Percentiles rank a stretch among this genome's conserved stretches.
These are phyloP conservation scores for Drosophila dives DNA, from an alignment of 2,888 invertebrate genomes.

Conservation along the genomic window DNA sequence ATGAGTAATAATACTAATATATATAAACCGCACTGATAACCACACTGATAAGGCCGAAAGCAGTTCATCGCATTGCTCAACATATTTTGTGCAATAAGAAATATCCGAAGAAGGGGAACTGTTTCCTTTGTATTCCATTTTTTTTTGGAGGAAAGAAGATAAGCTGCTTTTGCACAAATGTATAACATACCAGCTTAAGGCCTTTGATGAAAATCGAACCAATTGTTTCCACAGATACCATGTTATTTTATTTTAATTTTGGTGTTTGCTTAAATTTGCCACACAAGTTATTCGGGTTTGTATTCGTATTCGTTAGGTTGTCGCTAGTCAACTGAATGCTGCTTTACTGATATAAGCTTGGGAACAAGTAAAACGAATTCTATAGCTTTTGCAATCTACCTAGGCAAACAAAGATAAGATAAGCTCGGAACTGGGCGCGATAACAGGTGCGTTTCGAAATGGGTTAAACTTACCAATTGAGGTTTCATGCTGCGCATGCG, in stretches of 20 bases:
- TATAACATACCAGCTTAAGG: conserved; percentile 89
- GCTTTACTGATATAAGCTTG: conserved; percentile 40
- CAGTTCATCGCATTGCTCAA: conserved; percentile 49
- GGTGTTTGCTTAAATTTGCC: background rate
- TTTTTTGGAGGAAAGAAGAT: background rate
- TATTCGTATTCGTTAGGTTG: conserved; percentile 66
- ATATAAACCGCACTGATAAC: conserved; percentile 49
- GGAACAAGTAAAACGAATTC: conserved; percentile 43
- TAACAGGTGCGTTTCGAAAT: conserved; percentile 67
- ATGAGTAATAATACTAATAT: conserved; percentile 68
- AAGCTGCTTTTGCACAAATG: background rate
- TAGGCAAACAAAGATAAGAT: conserved; percentile 53
- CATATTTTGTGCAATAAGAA: conserved; percentile 12
- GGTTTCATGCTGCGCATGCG: conserved; percentile 34
- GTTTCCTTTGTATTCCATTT: background rate
- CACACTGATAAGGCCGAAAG: conserved; percentile 3
- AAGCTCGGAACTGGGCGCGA: conserved; percentile 27
- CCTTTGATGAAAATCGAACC: conserved; percentile 92
- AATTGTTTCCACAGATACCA: conserved; percentile 93
- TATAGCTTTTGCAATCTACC: conserved; percentile 77
- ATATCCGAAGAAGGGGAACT: background rate
- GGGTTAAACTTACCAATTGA: conserved; percentile 51
- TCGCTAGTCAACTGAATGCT: conserved; percentile 76
- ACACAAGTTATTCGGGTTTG: conserved; percentile 22
- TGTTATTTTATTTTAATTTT: conserved; percentile 84